phyloP scores from a whole-genome alignment of 1,140 invertebrate genomes.

The Aphaenogaster ashmeadi region DNA sequence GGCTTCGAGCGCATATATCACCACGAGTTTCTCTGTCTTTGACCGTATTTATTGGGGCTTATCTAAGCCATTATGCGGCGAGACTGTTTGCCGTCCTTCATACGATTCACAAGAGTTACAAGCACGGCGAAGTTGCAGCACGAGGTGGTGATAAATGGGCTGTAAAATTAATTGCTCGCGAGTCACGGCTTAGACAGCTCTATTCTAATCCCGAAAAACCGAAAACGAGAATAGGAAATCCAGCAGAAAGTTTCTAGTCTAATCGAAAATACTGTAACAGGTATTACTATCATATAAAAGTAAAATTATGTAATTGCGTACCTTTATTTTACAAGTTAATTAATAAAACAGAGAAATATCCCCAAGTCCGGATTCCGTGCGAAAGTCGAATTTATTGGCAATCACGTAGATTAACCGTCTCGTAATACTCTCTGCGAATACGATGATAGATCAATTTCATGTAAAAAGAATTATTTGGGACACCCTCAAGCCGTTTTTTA shows the following conservation, averaged over 20 bases:
- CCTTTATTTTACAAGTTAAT: constrained; percentile 84
- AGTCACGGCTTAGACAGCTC: constrained; percentile 40
- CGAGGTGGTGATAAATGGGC: constrained; percentile 23
- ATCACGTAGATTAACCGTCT: constrained; percentile 39
- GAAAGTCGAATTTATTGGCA: constrained; percentile 18
- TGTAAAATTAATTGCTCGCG: constrained; percentile 9
- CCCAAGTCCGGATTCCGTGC: constrained; percentile 57
- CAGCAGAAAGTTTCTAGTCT: constrained; percentile 83
- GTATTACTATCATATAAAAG: constrained; percentile 85
- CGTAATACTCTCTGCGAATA: constrained; percentile 46
- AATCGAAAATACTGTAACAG: constrained; percentile 87
- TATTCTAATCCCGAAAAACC: constrained; percentile 56
- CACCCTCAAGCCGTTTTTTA: constrained; percentile 29
- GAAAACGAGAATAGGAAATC: constrained; percentile 50
- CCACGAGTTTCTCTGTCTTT: neutral
- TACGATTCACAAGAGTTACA: neutral
- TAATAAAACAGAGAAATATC: constrained; percentile 72
- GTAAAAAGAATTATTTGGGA: constrained; percentile 61
- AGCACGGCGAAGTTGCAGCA: neutral
- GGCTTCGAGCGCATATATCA: constrained; percentile 16
- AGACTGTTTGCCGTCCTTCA: neutral
- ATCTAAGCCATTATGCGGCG: neutral
- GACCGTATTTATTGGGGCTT: neutral
- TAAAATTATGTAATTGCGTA: constrained; percentile 83
- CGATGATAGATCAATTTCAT: constrained; percentile 25